Percentiles rank a stretch among this genome's conserved stretches.
phyloP scores from a whole-genome alignment of 1,140 invertebrate genomes.

The Ladona fulva region DNA sequence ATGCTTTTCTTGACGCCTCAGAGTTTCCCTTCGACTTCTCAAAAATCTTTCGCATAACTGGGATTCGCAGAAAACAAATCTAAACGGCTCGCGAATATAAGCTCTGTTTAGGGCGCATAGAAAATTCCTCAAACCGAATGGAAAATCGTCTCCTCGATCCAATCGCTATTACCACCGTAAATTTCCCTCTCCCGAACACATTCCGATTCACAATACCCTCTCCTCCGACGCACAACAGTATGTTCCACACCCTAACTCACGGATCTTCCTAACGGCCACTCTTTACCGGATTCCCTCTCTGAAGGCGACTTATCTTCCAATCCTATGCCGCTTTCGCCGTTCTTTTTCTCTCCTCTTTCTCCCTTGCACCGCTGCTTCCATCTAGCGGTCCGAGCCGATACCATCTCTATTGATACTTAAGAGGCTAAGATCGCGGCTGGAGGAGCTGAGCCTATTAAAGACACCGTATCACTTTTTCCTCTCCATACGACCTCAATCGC shows the following conservation, averaged over 20 bases:
- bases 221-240: neutral
- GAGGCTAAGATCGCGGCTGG: neutral
- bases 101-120: too few species aligned
- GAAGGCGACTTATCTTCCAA: neutral
- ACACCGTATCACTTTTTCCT: constrained; percentile 1
- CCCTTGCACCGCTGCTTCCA: neutral
- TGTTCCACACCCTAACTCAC: neutral
- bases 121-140: too few species aligned
- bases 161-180: neutral
- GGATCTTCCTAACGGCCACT: neutral
- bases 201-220: neutral
- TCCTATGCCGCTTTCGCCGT: neutral
- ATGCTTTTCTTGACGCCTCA: too few species aligned
- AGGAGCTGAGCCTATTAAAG: neutral
- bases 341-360: neutral
- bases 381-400: neutral
- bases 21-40: too few species aligned
- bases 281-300: neutral
- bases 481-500: neutral
- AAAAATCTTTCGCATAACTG: too few species aligned
- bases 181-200: neutral
- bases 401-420: constrained; percentile 7
- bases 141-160: too few species aligned
- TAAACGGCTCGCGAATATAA: too few species aligned
- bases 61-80: too few species aligned